Evolutionary conservation across 2,797 vertebrate genomes (phyloP), one percentile per base, ranked within the genome.

Genomic region (Paguma larvata): DNA sequence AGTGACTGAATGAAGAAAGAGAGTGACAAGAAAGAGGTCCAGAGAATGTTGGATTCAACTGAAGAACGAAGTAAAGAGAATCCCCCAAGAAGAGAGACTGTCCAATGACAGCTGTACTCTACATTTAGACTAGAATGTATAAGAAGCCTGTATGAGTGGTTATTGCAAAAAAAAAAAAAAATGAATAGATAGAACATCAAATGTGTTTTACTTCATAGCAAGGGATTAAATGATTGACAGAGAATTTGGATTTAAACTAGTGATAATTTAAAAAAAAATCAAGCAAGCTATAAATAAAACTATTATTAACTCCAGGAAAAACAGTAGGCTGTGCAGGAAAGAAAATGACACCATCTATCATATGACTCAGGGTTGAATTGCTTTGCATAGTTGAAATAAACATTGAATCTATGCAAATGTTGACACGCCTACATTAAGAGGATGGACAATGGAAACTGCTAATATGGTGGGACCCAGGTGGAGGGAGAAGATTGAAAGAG

Each of bases 271-370:
- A 16, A 44, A 77, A 51, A 89, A 92, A 62, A 77, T 32, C 77
- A 91, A 96, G 30, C 25, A 41, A 78, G 10, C 27, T 63, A 44
- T 59, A 83, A 85, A 51, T 2, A 51, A 48, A n/a, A 70, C 25
- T 80, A 51, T 38, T 38, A 53, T 90, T 65, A 91, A 79, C 48
- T 78, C 25, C n/a, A 94, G 48, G 23, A 85, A 88, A 92, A 85
- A 38, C 9, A 86, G 46, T 79, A 86, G 72, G 34, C 67, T 84
- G 27, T 51, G 6, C 2, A 62, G 19, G 14, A 87, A 95, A 87
- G 12, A 92, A 83, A 41, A 56, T 38, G 46, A 34, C 18, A 68
- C 13, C 6, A 6, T 41, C 2, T 46, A 46, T 79, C 32, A 38
- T 32, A n/a, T 59, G 30, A 94, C 27, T 84, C 21, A 65, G 9